Base-by-base conservation (phyloP, 2,797 vertebrate species). In the Acrossocheilus wenchowensis region DNA sequence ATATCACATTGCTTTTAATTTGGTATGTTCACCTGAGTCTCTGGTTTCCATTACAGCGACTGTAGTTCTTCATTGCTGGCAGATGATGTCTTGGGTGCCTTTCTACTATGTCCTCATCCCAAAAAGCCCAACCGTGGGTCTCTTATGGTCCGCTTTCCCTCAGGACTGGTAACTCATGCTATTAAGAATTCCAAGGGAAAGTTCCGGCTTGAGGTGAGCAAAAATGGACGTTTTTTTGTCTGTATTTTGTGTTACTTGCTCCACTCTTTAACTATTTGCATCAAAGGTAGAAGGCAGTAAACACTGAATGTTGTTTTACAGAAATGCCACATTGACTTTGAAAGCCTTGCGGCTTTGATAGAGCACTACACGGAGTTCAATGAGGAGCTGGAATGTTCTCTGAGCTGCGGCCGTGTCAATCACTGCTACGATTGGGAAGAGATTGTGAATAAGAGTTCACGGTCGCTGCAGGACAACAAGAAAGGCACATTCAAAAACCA, bases 351-450 rank as follows among this genome's bases (percentile, higher is more conserved):
- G 0, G 95, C 96, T 1, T 93, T 99, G 90, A 94, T 99, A 50
- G 97, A 97, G 34, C 95, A 96, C 92, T 97, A 97, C 92, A 95
- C 96, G 0, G 92, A 94, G 21, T 81, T 5, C 0, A 90, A 87
- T 5, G 94, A 93, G 0, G 95, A 96, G 87, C 95, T 98, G 90
- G 96, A 96, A 83, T 97, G 95, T 84, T 92, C 88, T 43, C 92
- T 99, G 84, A 95, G 91, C 91, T 94, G 93, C 1, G 96, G 97
- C 12, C 95, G 95, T 0, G 91, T 97, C 50, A 99, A 99, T 93
- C 98, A 97, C 69, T 93, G 95, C 89, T 98, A 98, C 0, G 96
- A 99, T 92, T 96, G 96, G 92, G 95, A 93, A 85, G 97, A 99
- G 95, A 95, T 78, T 2, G 48, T n/a, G 12, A 62, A 71, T 17